Evolutionary conservation across 2,888 invertebrate species (phyloP).

Genomic region (Synanthedon formicaeformis): DNA sequence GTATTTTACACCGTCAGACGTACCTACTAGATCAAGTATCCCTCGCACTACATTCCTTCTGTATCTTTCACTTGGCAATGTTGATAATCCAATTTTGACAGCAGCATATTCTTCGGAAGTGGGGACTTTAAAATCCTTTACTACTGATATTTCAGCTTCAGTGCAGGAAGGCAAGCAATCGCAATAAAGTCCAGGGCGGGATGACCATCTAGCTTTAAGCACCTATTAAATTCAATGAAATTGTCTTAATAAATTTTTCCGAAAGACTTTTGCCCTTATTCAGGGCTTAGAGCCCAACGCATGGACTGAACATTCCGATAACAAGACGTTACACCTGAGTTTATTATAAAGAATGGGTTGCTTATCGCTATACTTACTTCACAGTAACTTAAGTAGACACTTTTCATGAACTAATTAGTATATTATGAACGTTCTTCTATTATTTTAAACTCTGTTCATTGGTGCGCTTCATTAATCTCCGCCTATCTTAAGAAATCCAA

Average conservation of each 20-base stretch:
- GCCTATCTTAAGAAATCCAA: no score
- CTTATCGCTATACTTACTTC: no score
- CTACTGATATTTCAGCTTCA: constrained; percentile 76
- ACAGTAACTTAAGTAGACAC: no score
- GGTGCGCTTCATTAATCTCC: no score
- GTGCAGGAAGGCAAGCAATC: constrained; percentile 80
- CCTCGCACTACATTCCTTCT: constrained; percentile 80
- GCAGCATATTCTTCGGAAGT: constrained; percentile 39
- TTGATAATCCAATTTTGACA: constrained; percentile 73
- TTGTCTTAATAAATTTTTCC: no score
- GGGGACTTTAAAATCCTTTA: constrained; percentile 63
- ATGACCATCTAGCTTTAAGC: constrained; percentile 56
- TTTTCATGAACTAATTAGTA: no score
- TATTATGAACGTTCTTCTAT: no score
- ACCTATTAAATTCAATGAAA: constrained; percentile 24
- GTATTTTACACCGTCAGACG: constrained; percentile 13
- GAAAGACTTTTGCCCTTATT: no score
- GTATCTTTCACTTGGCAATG: constrained; percentile 77
- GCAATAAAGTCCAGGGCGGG: constrained; percentile 74
- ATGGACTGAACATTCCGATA: no score
- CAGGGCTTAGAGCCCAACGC: background rate
- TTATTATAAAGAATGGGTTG: no score
- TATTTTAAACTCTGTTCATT: no score
- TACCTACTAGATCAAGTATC: constrained; percentile 79
- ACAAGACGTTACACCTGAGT: no score